Conservation (phyloP, 2,113 vertebrate species). For the Equus przewalskii region DNA sequence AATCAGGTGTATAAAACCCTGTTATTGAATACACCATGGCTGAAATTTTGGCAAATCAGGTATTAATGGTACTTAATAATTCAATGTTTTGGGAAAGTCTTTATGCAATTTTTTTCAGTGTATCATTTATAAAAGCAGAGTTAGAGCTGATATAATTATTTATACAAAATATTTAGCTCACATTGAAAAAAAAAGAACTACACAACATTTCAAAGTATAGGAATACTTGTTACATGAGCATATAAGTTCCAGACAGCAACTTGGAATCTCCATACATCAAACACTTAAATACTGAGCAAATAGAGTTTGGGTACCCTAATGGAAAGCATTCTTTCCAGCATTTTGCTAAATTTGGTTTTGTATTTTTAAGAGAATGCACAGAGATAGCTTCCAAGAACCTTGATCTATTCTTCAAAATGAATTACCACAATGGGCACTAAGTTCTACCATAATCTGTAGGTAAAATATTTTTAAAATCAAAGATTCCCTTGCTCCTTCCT, state of each 20-base stretch:
- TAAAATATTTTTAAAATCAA: neutral
- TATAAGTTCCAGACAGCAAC: neutral
- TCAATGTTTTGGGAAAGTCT: neutral
- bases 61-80: neutral
- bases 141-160: neutral
- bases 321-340: neutral
- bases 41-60: neutral
- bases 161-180: neutral
- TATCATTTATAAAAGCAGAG: conserved; percentile 33
- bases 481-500: neutral
- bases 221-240: neutral
- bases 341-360: neutral
- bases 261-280: neutral
- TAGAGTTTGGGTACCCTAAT: neutral
- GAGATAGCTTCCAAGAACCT: neutral
- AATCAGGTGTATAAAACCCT: neutral
- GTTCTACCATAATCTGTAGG: neutral
- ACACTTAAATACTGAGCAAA: neutral
- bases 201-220: neutral
- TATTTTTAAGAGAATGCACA: conserved; percentile 27
- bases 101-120: neutral
- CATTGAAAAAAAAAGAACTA: neutral
- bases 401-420: neutral
- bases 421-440: neutral
- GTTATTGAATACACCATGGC: neutral